Evolutionary conservation across 2,113 vertebrate species (phyloP).

Genomic region (Dunckerocampus dactyliophorus): DNA sequence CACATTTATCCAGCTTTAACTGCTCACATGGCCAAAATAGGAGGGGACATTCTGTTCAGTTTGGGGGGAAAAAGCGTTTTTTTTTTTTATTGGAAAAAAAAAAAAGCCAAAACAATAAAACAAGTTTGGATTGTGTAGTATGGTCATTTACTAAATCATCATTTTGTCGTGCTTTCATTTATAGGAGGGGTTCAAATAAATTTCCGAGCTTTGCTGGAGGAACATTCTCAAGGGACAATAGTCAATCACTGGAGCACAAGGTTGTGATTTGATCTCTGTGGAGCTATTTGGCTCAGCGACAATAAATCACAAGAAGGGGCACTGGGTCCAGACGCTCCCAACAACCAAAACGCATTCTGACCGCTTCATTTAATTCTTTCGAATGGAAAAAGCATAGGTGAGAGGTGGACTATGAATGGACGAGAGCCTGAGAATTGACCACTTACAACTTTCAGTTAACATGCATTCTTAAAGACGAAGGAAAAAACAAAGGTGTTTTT

Average conservation of each 20-base stretch:
- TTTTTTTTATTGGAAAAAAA: neutral
- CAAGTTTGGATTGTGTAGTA: too few species aligned
- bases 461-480: too few species aligned
- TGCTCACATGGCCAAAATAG: neutral
- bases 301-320: neutral
- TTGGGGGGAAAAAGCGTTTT: neutral
- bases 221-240: neutral
- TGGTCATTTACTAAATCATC: too few species aligned
- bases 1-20: slow-evolving; percentile 12
- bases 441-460: too few species aligned
- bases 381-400: neutral
- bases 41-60: neutral
- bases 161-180: too few species aligned
- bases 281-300: neutral
- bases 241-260: neutral
- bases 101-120: neutral
- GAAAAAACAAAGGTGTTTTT: too few species aligned
- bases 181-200: neutral
- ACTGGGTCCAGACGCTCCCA: neutral
- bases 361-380: neutral
- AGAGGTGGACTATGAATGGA: neutral
- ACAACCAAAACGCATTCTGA: neutral
- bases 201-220: neutral
- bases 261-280: neutral
- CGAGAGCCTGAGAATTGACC: neutral